These are phyloP conservation scores for Galerucella pusilla DNA, from an alignment of 2,888 invertebrate species.

Conservation along the genomic window DNA sequence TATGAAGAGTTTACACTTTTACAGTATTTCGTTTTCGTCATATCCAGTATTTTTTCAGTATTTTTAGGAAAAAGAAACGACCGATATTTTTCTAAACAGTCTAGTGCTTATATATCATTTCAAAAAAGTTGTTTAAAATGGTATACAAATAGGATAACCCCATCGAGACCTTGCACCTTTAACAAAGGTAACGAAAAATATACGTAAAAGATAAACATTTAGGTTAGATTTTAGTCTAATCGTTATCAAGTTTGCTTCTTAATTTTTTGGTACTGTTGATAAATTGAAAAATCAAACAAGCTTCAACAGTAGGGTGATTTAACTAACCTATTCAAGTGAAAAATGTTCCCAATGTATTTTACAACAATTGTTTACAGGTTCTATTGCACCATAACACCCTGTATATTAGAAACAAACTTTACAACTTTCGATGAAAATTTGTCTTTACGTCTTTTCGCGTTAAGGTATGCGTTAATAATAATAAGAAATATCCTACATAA, in stretches of 20 bases:
- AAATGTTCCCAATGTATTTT: slow-evolving; percentile 17
- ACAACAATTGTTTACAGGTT: slow-evolving; percentile 30
- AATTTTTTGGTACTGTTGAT: slow-evolving; percentile 9
- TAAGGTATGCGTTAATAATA: slow-evolving; percentile 50
- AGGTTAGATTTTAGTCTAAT: slow-evolving; percentile 28
- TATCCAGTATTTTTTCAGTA: no score
- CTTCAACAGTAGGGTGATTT: slow-evolving; percentile 24
- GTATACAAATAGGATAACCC: slow-evolving; percentile 53
- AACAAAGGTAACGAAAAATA: slow-evolving; percentile 58
- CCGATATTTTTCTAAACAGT: no score
- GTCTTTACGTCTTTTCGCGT: slow-evolving; percentile 31
- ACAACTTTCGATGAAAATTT: slow-evolving; percentile 20
- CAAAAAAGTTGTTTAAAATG: slow-evolving; percentile 58
- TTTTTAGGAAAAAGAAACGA: no score
- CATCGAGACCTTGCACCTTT: slow-evolving; percentile 51
- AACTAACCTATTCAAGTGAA: slow-evolving; percentile 27
- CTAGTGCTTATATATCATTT: slow-evolving; percentile 51
- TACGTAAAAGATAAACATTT: slow-evolving; percentile 51
- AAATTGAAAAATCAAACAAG: no score
- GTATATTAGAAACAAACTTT: slow-evolving; percentile 24
- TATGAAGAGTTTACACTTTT: no score
- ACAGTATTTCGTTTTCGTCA: no score
- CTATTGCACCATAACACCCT: slow-evolving; percentile 39
- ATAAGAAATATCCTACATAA: slow-evolving; percentile 58
- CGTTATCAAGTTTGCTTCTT: slow-evolving; percentile 25